Percentiles rank a stretch among this genome's conserved stretches.
Conservation (phyloP, 2,113 vertebrate species). For the Carlito syrichta region DNA sequence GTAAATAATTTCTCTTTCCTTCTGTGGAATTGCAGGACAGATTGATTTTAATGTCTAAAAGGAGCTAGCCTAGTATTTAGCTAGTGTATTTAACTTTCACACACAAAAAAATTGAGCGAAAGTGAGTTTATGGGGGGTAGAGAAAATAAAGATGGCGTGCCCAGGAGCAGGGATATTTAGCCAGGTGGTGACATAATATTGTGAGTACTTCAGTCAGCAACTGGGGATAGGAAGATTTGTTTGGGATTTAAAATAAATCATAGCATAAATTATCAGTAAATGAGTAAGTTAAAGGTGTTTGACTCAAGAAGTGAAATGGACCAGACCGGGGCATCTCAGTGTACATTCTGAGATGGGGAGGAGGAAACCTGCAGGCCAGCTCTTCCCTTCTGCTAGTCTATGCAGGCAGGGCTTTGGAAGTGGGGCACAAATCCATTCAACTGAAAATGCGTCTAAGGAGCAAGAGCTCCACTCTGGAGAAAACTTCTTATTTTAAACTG, state of each 20-base stretch:
- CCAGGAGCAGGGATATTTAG: neutral
- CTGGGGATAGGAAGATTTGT: neutral
- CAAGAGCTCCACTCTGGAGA: neutral
- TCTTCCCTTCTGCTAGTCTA: neutral
- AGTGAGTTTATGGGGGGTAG: rapidly evolving
- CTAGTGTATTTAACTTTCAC: neutral
- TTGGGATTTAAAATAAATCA: neutral
- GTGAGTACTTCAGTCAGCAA: neutral
- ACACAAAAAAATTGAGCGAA: neutral
- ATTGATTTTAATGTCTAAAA: neutral
- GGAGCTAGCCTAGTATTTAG: neutral
- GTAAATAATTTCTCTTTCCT: neutral
- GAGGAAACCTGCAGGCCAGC: no score
- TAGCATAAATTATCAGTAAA: neutral
- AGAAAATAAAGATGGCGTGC: neutral
- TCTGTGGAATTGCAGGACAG: neutral
- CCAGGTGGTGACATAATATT: rapidly evolving
- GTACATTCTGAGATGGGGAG: neutral
- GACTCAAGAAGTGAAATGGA: neutral
- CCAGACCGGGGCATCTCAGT: neutral
- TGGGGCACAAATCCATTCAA: neutral
- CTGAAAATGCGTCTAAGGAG: neutral
- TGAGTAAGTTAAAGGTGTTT: neutral
- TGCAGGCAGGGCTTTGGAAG: neutral
- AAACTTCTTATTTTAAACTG: neutral